phyloP scores from a whole-genome alignment of 2,888 invertebrate genomes.

The Caenorhabditis panamensis region DNA sequence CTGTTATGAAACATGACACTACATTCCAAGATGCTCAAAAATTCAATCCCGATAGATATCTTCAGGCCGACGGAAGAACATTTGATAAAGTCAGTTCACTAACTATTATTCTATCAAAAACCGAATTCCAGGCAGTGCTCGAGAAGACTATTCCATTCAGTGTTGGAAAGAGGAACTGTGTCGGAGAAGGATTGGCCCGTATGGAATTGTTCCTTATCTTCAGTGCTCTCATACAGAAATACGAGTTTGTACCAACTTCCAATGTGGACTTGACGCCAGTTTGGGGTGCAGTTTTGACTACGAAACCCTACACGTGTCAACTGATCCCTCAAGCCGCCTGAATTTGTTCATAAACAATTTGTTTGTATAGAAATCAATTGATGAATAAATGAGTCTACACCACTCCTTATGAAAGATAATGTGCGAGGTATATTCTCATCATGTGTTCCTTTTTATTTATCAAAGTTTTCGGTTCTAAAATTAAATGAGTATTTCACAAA shows the following conservation, averaged over 20 bases:
- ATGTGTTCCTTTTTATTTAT: too few species aligned
- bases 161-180: conserved; percentile 69
- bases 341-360: conserved; percentile 1
- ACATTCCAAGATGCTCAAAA: conserved; percentile 57
- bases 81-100: conserved; percentile 50
- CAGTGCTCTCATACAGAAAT: conserved; percentile 56
- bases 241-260: conserved; percentile 41
- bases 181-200: conserved; percentile 69
- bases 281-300: conserved; percentile 53
- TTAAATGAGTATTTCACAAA: too few species aligned
- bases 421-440: too few species aligned
- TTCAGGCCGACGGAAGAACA: conserved; percentile 60
- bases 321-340: conserved; percentile 27
- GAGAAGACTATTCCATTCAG: conserved; percentile 68
- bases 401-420: too few species aligned
- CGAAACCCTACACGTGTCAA: conserved; percentile 48
- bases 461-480: too few species aligned
- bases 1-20: conserved; percentile 56
- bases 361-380: not conserved
- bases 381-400: not conserved
- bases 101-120: not conserved
- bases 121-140: conserved; percentile 47
- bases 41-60: conserved; percentile 69
- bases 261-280: conserved; percentile 51
- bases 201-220: conserved; percentile 67